Percentiles rank a stretch among this genome's conserved stretches.
Conservation (phyloP, 2,888 invertebrate species). For the Caenorhabditis wallacei region DNA sequence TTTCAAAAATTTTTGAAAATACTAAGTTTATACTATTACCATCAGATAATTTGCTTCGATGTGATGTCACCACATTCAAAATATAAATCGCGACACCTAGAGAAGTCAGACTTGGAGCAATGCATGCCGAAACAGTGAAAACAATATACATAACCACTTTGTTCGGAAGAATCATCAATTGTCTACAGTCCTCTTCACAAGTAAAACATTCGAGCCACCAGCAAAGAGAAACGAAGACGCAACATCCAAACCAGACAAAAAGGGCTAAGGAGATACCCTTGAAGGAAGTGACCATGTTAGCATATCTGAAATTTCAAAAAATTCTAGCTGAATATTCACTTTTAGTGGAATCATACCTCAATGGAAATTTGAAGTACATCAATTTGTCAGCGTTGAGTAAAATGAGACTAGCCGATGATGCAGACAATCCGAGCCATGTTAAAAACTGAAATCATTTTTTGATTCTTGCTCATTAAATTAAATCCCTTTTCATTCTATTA, state of each 20-base stretch:
- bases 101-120: slow-evolving; percentile 81
- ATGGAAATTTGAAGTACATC: slow-evolving; percentile 81
- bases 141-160: slow-evolving; percentile 71
- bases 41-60: slow-evolving; percentile 75
- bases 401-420: slow-evolving; percentile 80
- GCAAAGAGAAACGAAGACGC: slow-evolving; percentile 77
- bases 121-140: slow-evolving; percentile 78
- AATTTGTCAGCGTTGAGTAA: slow-evolving; percentile 82
- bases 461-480: too few species aligned
- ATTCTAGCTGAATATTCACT: neutral
- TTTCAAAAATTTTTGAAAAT: neutral
- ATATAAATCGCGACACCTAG: slow-evolving; percentile 81
- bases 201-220: slow-evolving; percentile 73
- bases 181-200: slow-evolving; percentile 67
- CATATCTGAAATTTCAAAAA: slow-evolving; percentile 73
- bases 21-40: slow-evolving; percentile 10
- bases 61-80: slow-evolving; percentile 78
- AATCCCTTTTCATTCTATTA: too few species aligned
- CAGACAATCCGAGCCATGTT: slow-evolving; percentile 81
- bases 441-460: slow-evolving; percentile 69
- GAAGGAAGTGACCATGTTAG: slow-evolving; percentile 76
- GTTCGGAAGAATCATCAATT: slow-evolving; percentile 63
- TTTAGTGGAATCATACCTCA: slow-evolving; percentile 69
- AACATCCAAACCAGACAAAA: slow-evolving; percentile 75
- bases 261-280: slow-evolving; percentile 74